Conservation (phyloP, 2,113 vertebrate genomes). For the Coregonus clupeaformis region DNA sequence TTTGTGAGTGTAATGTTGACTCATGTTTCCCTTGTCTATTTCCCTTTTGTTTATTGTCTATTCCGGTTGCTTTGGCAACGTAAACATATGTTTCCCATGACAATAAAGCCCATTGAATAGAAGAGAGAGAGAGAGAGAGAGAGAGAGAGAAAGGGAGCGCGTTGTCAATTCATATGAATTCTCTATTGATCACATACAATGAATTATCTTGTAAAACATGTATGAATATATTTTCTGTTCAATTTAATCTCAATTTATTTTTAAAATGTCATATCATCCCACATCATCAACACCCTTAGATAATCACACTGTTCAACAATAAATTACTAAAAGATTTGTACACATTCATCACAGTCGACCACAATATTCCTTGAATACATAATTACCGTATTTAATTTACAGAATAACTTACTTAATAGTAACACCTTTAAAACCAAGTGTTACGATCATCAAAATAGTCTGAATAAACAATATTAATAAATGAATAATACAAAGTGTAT, state of each 20-base stretch:
- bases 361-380: conserved; percentile 66
- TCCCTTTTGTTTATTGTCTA: too few relatives aligned
- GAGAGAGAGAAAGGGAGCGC: too few relatives aligned
- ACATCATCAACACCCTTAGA: neutral
- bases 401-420: conserved; percentile 49
- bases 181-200: neutral
- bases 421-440: conserved; percentile 62
- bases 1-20: too few relatives aligned
- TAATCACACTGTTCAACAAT: neutral
- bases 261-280: neutral
- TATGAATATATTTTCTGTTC: too few relatives aligned
- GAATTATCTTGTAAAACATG: neutral
- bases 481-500: neutral
- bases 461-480: neutral
- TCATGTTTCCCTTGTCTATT: too few relatives aligned
- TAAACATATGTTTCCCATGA: too few relatives aligned
- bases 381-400: conserved; percentile 41
- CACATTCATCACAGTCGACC: conserved; percentile 30
- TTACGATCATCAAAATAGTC: conserved; percentile 24
- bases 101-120: too few relatives aligned
- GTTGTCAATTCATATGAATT: too few relatives aligned
- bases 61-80: too few relatives aligned
- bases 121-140: too few relatives aligned
- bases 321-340: conserved; percentile 25
- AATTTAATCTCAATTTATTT: too few relatives aligned